These are phyloP conservation scores for Hirtodrosophila duncani DNA, from an alignment of 2,888 invertebrate species.

Conservation along the genomic window DNA sequence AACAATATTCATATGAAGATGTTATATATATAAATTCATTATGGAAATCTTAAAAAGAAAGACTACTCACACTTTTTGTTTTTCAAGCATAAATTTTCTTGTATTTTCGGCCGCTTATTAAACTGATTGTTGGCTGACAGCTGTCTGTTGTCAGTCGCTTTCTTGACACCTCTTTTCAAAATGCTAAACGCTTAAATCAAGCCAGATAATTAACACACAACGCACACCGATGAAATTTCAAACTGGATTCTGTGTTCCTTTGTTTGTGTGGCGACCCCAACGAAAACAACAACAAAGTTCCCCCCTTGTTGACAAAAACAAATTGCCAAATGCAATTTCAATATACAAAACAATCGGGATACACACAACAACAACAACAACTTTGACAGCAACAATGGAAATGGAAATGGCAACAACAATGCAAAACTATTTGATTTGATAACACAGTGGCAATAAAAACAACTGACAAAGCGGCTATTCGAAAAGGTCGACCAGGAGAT, in stretches of 20 bases:
- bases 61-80: slow-evolving; percentile 13
- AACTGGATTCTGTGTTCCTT: not conserved
- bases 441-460: slow-evolving; percentile 30
- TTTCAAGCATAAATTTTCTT: not conserved
- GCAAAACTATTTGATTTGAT: slow-evolving; percentile 50
- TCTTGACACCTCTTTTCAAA: slow-evolving; percentile 52
- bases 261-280: slow-evolving; percentile 42
- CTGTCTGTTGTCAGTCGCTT: slow-evolving; percentile 37
- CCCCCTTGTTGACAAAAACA: slow-evolving; percentile 33
- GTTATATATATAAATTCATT: slow-evolving; percentile 19
- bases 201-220: slow-evolving; percentile 47
- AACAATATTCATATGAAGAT: too few relatives aligned
- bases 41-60: slow-evolving; percentile 7
- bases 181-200: slow-evolving; percentile 38
- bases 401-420: slow-evolving; percentile 17
- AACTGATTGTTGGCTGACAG: slow-evolving; percentile 15
- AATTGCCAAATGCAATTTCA: slow-evolving; percentile 53
- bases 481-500: slow-evolving; percentile 1
- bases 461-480: not conserved
- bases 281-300: slow-evolving; percentile 7
- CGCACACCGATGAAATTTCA: slow-evolving; percentile 8
- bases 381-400: too few relatives aligned
- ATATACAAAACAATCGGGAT: slow-evolving; percentile 24
- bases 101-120: slow-evolving; percentile 8
- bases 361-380: not conserved